Percentiles rank a stretch among this genome's conserved stretches.
Conservation (phyloP, 2,888 invertebrate genomes). For the Sinohyriopsis cumingii region DNA sequence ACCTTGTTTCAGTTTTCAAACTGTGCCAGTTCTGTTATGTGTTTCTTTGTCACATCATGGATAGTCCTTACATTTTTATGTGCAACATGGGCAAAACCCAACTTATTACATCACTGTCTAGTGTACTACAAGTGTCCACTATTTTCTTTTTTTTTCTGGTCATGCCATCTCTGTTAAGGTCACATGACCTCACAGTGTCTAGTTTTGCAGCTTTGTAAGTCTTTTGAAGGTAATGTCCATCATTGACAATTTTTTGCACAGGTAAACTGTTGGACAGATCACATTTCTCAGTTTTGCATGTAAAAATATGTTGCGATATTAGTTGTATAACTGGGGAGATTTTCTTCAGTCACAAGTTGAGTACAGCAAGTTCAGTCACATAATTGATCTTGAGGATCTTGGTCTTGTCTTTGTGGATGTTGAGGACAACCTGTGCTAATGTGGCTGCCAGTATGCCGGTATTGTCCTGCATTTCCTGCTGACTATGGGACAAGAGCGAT, state of each 20-base stretch:
- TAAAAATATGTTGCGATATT: slow-evolving; percentile 14
- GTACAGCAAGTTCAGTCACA: background rate
- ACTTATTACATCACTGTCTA: slow-evolving; percentile 17
- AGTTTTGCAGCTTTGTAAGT: slow-evolving; percentile 17
- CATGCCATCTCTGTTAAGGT: slow-evolving; percentile 22
- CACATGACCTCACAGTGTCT: slow-evolving; percentile 11
- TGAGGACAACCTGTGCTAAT: no score
- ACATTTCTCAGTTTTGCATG: slow-evolving; percentile 6
- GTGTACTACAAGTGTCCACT: slow-evolving; percentile 24
- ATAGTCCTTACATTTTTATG: slow-evolving; percentile 20
- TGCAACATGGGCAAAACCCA: slow-evolving; percentile 15
- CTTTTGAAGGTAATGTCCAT: slow-evolving; percentile 25
- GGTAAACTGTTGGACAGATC: slow-evolving; percentile 12
- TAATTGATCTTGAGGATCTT: no score
- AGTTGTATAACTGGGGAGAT: slow-evolving; percentile 13
- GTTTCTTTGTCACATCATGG: slow-evolving; percentile 12
- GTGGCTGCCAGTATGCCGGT: no score
- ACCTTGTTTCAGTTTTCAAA: background rate
- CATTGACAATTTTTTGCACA: slow-evolving; percentile 21
- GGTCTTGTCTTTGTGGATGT: no score
- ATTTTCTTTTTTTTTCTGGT: slow-evolving; percentile 25
- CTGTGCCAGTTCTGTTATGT: slow-evolving; percentile 11
- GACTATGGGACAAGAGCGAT: no score
- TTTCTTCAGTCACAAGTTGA: slow-evolving; percentile 25
- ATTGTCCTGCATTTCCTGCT: no score